Evolutionary conservation across 2,888 invertebrate genomes (phyloP), one percentile per base, ranked within the genome.

Genomic region (Caenorhabditis sp.): DNA sequence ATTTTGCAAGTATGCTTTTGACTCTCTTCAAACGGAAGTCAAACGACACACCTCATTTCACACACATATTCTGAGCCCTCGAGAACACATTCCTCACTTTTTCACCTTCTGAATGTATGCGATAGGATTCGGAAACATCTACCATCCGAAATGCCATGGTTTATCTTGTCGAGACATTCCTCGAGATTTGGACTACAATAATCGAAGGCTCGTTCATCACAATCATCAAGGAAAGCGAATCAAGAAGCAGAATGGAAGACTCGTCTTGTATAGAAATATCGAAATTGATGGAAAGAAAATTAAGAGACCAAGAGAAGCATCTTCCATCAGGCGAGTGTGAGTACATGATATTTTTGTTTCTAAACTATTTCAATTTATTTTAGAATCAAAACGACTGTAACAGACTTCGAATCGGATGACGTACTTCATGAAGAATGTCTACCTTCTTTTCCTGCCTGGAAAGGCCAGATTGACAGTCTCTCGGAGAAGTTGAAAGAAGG

Each of bases 391-490:
- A 16, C 35, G 6, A 35, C 56, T 7, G 49, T n/a, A 12, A 35
- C n/a, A 24, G 38, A 54, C 14, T 31, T 70, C 16, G n/a, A 41
- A 51, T 14, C 59, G 16, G 24, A 22, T 2, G 51, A 75, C 51
- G 38, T 81, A 31, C 31, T 74, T 4, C 80, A 84, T 49, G 69
- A 79, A 7, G 80, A 82, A 26, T 64, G 84, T 63, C 63, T 86
- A 31, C 86, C 86, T n/a, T 26, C 47, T 2, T 84, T 81, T 63
- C 86, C 86, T 14, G 81, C 75, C 6, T 86, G 86, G 86, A 68
- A 54, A 10, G 59, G 63, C 0, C 84, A 76, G 54, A 26, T 74
- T 8, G 64, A 86, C 19, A 79, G 79, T 64, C 24, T 85, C 8
- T 16, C 63, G 0, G 61, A 56, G 16, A 80, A 68, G 49, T 47